phyloP scores from a whole-genome alignment of 2,113 vertebrate species.

The Hippocampus abdominalis region DNA sequence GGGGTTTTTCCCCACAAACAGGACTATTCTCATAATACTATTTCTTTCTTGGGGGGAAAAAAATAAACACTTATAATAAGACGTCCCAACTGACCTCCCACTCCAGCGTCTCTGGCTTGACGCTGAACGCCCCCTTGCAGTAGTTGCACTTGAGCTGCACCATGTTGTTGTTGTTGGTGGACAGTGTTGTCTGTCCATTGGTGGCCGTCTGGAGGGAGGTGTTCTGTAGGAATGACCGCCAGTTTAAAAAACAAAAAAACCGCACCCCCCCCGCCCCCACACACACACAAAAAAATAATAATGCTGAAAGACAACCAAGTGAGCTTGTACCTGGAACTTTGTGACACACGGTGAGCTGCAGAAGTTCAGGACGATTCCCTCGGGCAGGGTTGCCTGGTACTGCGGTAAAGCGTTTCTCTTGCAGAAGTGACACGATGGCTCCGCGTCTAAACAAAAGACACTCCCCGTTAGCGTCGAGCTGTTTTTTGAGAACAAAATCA shows the following conservation, averaged over 20 bases:
- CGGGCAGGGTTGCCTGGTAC: conserved; percentile 93
- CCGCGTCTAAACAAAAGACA: conserved; percentile 71
- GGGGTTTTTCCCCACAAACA: too few species aligned
- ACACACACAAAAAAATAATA: neutral
- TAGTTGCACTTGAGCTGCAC: conserved; percentile 96
- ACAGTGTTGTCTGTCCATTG: conserved; percentile 82
- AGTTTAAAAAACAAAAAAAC: neutral
- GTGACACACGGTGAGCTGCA: conserved; percentile 97
- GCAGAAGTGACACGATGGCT: conserved; percentile 96
- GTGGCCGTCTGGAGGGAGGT: conserved; percentile 83
- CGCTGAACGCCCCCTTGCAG: conserved; percentile 88
- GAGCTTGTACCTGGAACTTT: conserved; percentile 89
- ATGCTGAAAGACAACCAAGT: too few species aligned
- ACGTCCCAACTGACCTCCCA: conserved; percentile 83
- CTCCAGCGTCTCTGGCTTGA: conserved; percentile 92
- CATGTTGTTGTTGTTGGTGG: conserved; percentile 70
- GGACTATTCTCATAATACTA: neutral
- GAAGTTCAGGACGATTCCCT: conserved; percentile 94
- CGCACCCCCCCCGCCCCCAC: neutral
- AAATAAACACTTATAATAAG: too few species aligned
- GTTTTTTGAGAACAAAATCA: neutral
- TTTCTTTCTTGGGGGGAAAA: neutral
- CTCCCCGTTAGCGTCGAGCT: neutral
- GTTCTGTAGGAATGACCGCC: conserved; percentile 66
- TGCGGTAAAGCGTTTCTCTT: conserved; percentile 95